phyloP scores from a whole-genome alignment of 2,113 vertebrate genomes.

The Tenebrosternarchus preto region DNA sequence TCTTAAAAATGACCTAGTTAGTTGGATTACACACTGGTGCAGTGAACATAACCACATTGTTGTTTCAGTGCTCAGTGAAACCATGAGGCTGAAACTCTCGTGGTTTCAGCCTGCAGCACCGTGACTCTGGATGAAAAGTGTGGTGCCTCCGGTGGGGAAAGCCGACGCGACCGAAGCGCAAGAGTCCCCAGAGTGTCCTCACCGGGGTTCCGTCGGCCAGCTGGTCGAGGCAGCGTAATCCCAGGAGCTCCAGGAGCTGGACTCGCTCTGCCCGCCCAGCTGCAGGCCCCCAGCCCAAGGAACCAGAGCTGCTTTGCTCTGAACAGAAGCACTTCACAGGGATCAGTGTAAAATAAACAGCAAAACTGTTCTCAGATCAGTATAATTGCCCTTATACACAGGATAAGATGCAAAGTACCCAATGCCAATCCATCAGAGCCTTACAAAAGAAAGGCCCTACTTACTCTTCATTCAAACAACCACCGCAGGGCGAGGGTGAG shows the following conservation, averaged over 20 bases:
- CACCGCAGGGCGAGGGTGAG: too few species aligned
- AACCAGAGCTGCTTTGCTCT: neutral
- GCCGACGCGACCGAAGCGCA: constrained; percentile 32
- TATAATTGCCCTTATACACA: too few species aligned
- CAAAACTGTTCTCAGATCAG: constrained; percentile 15
- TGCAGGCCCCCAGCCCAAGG: neutral
- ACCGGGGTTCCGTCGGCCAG: constrained; percentile 41
- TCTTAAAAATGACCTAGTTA: too few species aligned
- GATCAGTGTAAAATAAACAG: constrained; percentile 14
- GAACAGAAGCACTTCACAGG: neutral
- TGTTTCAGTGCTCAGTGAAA: too few species aligned
- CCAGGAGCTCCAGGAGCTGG: constrained; percentile 17
- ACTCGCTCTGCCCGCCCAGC: constrained; percentile 17
- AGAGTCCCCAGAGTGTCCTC: constrained; percentile 34
- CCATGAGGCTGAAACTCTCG: too few species aligned
- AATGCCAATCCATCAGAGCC: too few species aligned
- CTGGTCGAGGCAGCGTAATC: constrained; percentile 28
- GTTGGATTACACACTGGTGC: too few species aligned
- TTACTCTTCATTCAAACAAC: too few species aligned
- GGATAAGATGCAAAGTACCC: too few species aligned
- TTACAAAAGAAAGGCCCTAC: too few species aligned
- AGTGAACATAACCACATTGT: too few species aligned
- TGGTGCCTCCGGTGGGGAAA: constrained; percentile 23
- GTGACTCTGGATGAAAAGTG: constrained; percentile 40
- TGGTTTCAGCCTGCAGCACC: too few species aligned